These are phyloP conservation scores for Sminthurides bifidus DNA, from an alignment of 1,140 invertebrate species.

Conservation along the genomic window DNA sequence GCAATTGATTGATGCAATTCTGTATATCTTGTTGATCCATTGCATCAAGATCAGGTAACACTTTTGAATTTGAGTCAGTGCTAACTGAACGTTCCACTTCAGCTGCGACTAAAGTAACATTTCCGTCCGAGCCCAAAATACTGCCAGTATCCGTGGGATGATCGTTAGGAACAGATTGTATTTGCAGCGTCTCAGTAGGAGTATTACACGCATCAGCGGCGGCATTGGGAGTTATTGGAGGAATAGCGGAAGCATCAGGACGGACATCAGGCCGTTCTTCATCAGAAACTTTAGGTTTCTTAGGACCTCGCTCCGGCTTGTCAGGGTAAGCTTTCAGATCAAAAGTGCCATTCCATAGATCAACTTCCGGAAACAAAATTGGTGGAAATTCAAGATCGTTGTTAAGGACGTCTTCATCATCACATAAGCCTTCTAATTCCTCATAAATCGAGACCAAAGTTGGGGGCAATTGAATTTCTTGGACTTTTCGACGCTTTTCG, in stretches of 20 bases:
- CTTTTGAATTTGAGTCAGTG: not conserved
- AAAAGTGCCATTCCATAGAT: slow-evolving; percentile 3
- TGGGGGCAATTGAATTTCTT: slow-evolving; percentile 1
- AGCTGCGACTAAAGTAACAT: not conserved
- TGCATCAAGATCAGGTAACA: not conserved
- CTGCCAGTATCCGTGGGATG: too few species aligned
- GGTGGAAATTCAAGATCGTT: too few species aligned
- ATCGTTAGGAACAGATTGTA: too few species aligned
- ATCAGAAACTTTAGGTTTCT: not conserved
- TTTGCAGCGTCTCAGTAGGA: not conserved
- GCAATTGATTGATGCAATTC: slow-evolving; percentile 17
- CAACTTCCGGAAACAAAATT: slow-evolving; percentile 5
- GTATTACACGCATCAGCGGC: not conserved
- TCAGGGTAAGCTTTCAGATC: not conserved
- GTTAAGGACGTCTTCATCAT: not conserved
- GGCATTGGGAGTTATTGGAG: not conserved
- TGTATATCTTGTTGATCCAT: slow-evolving; percentile 11
- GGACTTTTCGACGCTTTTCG: not conserved
- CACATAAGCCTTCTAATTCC: not conserved
- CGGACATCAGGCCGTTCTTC: not conserved
- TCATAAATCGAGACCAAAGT: not conserved
- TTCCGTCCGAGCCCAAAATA: too few species aligned
- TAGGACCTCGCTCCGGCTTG: not conserved
- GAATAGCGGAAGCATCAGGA: not conserved
- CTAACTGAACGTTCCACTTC: not conserved